Base-by-base conservation (phyloP, 1,140 invertebrate genomes). In the Goniozus legneri region DNA sequence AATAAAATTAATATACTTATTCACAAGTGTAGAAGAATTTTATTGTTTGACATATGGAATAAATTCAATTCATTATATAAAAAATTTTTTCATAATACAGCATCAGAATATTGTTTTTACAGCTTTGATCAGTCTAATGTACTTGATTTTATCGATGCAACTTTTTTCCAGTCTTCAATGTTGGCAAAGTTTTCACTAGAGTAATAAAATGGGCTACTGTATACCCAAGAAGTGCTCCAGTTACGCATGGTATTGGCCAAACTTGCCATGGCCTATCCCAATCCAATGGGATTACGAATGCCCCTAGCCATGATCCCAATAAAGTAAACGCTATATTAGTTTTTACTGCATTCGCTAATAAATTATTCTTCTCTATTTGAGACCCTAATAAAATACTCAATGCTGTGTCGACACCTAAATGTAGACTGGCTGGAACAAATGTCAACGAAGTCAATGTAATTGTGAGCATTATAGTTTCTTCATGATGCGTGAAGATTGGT, bases 251-350 rank as follows among this genome's bases (percentile, higher is more conserved):
- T 56, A 89, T 83, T 1, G 89, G 89, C 89, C 89, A 91, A 41
- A 69, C 73, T 75, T 89, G 92, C 91, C 92, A 97, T 1, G 88
- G 85, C 47, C 85, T 79, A 68, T 95, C 89, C 93, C 93, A 97
- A 69, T 97, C 92, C 8, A 97, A 72, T 18, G 92, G 92, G 49
- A 95, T 91, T 1, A 91, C 85, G 51, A 90, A 80, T 18, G 91
- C 88, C 13, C 92, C 91, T 7, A 89, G 60, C 91, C 92, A 96
- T 8, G 90, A 83, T n/a, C 92, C 92, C 24, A 91, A 63, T 10
- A 94, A 58, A 13, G 85, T 82, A 31, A 78, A 60, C 32, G 81
- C 67, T 13, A 84, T 77, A 60, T 81, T 81, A 22, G 79, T 77
- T 22, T 78, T 76, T 2, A 85, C 57, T 64, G 84, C 81, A 38